These are phyloP conservation scores for Aradus depressus DNA, from an alignment of 2,888 invertebrate genomes.

Conservation along the genomic window DNA sequence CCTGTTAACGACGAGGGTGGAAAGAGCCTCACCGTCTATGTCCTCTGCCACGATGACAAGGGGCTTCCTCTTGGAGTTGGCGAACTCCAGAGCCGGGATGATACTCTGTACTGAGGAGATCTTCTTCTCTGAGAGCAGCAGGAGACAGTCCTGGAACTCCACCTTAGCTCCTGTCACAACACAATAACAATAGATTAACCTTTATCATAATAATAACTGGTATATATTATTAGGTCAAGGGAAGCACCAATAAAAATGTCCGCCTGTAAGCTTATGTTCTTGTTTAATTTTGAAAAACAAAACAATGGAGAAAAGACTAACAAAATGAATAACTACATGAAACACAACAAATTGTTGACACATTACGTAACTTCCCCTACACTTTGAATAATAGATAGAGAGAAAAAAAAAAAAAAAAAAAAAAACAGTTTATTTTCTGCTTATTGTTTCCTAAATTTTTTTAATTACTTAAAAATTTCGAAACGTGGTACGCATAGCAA, in stretches of 20 bases:
- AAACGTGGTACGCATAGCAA: too few relatives aligned
- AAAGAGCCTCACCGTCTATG: conserved; percentile 88
- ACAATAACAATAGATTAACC: neutral
- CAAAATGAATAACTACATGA: too few relatives aligned
- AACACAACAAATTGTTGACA: too few relatives aligned
- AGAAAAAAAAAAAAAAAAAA: too few relatives aligned
- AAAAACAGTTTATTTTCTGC: too few relatives aligned
- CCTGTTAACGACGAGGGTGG: conserved; percentile 86
- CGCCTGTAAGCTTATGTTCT: too few relatives aligned
- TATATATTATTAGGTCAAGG: conserved; percentile 22
- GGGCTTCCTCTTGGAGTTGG: conserved; percentile 87
- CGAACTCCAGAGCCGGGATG: conserved; percentile 92
- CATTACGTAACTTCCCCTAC: too few relatives aligned
- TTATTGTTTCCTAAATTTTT: too few relatives aligned
- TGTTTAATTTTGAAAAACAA: neutral
- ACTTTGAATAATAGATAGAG: too few relatives aligned
- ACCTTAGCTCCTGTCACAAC: conserved; percentile 61
- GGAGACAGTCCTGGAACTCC: conserved; percentile 92
- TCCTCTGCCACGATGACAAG: conserved; percentile 92
- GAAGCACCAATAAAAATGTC: conserved; percentile 23
- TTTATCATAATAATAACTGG: neutral
- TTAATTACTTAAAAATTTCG: too few relatives aligned
- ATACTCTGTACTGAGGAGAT: conserved; percentile 94
- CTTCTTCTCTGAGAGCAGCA: conserved; percentile 95
- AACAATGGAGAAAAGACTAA: too few relatives aligned